A percentile compares a stretch with the other conserved stretches of the same genome.
Conservation (phyloP, 2,888 invertebrate genomes). For the Nemoura dubitans region DNA sequence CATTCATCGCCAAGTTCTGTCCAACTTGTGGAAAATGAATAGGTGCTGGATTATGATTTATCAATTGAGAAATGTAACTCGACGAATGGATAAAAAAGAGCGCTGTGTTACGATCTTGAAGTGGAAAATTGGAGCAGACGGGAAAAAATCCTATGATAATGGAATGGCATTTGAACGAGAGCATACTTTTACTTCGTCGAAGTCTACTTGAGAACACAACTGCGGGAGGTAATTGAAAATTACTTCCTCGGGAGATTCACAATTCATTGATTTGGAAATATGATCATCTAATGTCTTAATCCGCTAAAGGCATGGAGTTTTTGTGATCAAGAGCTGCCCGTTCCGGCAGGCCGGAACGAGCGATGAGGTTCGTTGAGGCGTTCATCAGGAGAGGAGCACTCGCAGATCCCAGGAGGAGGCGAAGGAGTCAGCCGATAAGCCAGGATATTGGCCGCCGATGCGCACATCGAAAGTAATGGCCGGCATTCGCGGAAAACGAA, state of each 20-base stretch:
- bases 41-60: not conserved
- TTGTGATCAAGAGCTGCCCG: too few species aligned
- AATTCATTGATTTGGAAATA: not conserved
- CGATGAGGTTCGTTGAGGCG: too few species aligned
- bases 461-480: not conserved
- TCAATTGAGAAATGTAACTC: not conserved
- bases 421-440: not conserved
- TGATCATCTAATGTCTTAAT: not conserved
- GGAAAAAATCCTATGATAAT: not conserved
- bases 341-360: too few species aligned
- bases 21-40: not conserved
- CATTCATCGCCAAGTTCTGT: not conserved
- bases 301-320: not conserved
- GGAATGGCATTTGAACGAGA: not conserved
- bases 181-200: not conserved
- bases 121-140: not conserved
- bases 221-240: not conserved
- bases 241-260: not conserved
- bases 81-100: not conserved
- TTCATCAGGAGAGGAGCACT: not conserved
- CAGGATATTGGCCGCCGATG: not conserved
- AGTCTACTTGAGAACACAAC: not conserved
- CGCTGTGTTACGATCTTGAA: not conserved
- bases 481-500: slow-evolving; percentile 44
- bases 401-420: not conserved